A percentile compares a stretch with the other conserved stretches of the same genome.
phyloP scores from a whole-genome alignment of 2,797 vertebrate species.

The Sitta carolinensis region DNA sequence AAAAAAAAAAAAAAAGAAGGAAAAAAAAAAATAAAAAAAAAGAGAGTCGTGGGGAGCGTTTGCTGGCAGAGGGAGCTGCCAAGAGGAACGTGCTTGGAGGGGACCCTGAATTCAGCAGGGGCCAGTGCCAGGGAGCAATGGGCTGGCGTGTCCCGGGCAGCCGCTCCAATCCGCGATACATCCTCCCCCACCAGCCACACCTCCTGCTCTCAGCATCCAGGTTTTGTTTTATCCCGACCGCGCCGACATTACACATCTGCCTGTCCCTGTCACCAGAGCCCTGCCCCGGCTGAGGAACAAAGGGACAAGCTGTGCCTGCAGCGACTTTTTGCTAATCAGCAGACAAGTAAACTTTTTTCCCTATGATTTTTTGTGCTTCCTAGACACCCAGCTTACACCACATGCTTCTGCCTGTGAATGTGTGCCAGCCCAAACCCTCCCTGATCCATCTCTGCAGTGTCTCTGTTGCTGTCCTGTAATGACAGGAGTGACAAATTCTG shows the following conservation, averaged over 20 bases:
- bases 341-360: not conserved
- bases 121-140: not conserved
- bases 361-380: not conserved
- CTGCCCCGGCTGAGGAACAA: not conserved
- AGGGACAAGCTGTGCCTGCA: not conserved
- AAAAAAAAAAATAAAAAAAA: too few relatives aligned
- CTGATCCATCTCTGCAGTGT: not conserved
- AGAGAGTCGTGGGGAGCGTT: not conserved
- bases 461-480: not conserved
- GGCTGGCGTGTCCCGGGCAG: too few relatives aligned
- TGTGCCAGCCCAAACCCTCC: not conserved
- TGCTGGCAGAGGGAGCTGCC: not conserved
- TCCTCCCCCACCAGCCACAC: not conserved
- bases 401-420: not conserved
- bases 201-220: not conserved
- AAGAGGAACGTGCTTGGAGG: not conserved
- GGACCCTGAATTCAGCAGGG: not conserved
- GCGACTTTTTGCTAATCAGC: not conserved
- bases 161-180: accelerated
- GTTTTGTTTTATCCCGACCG: not conserved
- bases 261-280: not conserved
- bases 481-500: not conserved
- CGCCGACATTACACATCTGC: not conserved
- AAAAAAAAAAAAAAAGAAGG: too few relatives aligned
- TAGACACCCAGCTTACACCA: not conserved